Conservation (phyloP, 2,888 invertebrate species). For the Strigamia transsilvanica region DNA sequence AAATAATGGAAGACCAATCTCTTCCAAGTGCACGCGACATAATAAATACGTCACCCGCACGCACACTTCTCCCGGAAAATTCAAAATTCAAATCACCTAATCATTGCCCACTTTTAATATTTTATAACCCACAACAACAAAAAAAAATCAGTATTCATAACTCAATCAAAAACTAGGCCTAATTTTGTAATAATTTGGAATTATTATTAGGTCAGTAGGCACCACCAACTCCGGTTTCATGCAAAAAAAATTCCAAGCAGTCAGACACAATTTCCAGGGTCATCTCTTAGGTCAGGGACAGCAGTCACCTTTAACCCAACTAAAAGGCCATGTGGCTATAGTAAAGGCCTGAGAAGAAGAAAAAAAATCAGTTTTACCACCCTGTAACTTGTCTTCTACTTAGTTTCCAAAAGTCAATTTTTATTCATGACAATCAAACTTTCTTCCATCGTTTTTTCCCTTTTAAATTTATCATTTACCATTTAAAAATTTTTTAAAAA, state of each 20-base stretch:
- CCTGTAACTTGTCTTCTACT: conserved; percentile 1
- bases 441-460: neutral
- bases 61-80: neutral
- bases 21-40: conserved; percentile 7
- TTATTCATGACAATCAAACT: conserved; percentile 12
- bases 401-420: neutral
- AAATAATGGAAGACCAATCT: neutral
- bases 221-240: neutral
- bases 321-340: conserved; percentile 24
- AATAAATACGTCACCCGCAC: neutral
- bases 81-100: neutral
- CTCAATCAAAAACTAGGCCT: neutral
- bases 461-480: neutral
- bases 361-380: conserved; percentile 37
- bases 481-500: neutral
- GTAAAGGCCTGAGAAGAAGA: neutral
- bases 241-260: neutral
- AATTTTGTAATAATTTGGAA: neutral
- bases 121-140: neutral
- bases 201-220: neutral
- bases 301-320: conserved; percentile 17
- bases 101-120: neutral
- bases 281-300: conserved; percentile 31
- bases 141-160: neutral
- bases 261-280: conserved; percentile 26